These are phyloP conservation scores for Macrobrachium rosenbergii DNA, from an alignment of 1,140 invertebrate genomes.

Conservation along the genomic window DNA sequence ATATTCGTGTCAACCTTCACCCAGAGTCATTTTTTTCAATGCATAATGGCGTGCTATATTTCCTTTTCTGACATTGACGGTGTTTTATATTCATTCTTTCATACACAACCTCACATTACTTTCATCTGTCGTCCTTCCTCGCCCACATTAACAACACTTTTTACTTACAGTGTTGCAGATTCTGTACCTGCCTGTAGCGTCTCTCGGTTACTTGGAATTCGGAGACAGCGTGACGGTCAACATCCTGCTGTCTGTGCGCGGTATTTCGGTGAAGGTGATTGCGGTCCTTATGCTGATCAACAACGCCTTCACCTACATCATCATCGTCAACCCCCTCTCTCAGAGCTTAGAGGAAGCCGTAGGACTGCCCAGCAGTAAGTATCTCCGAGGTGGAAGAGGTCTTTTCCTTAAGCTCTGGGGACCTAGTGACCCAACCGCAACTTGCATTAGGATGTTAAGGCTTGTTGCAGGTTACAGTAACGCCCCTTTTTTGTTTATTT, in stretches of 20 bases:
- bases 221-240: constrained; percentile 74
- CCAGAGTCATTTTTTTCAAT: background rate
- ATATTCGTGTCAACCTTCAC: too few relatives aligned
- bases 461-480: too few relatives aligned
- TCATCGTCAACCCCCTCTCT: constrained; percentile 78
- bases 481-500: too few relatives aligned
- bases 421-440: too few relatives aligned
- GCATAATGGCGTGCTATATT: background rate
- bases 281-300: constrained; percentile 74
- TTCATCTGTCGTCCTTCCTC: background rate
- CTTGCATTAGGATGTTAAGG: too few relatives aligned
- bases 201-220: constrained; percentile 76
- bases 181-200: constrained; percentile 75
- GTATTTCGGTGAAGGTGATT: constrained; percentile 72
- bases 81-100: background rate
- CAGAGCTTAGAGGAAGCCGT: constrained; percentile 81
- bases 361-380: constrained; percentile 76
- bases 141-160: background rate
- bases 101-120: background rate
- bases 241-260: constrained; percentile 73
- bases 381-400: background rate
- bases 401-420: background rate
- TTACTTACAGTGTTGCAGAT: constrained; percentile 73
- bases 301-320: constrained; percentile 73
- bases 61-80: background rate